Evolutionary conservation across 1,140 invertebrate species (phyloP).

Genomic region (Macrostomum lignano): DNA sequence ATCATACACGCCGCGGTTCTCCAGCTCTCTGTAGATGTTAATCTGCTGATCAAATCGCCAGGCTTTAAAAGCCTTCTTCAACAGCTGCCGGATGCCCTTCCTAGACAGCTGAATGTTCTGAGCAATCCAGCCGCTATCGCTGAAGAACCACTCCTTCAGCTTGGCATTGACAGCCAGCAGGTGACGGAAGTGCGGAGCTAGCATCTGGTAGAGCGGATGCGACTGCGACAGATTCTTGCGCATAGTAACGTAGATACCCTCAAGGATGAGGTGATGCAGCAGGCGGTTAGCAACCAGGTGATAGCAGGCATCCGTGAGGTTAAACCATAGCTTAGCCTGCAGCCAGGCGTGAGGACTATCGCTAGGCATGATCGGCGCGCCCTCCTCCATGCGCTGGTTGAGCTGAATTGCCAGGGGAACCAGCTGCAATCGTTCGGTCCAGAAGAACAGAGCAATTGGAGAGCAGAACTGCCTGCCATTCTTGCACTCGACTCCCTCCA

Average conservation of each 20-base stretch:
- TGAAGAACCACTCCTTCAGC: conserved; percentile 7
- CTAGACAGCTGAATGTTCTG: conserved; percentile 1
- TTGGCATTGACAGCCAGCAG: conserved; percentile 27
- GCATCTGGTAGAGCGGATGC: conserved; percentile 29
- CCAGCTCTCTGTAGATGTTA: conserved; percentile 5
- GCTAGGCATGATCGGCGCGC: conserved; percentile 26
- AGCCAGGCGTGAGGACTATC: conserved; percentile 29
- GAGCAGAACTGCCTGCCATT: conserved; percentile 21
- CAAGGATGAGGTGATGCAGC: conserved; percentile 30
- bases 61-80: conserved; percentile 1
- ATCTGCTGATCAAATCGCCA: conserved; percentile 4
- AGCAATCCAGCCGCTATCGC: conserved; percentile 1
- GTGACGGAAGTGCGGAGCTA: conserved; percentile 30
- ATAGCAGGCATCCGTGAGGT: conserved; percentile 29
- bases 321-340: conserved; percentile 32
- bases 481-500: conserved; percentile 18
- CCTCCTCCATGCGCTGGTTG: conserved; percentile 19
- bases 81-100: conserved; percentile 1
- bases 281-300: conserved; percentile 30
- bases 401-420: conserved; percentile 30
- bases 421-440: conserved; percentile 22
- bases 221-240: conserved; percentile 27
- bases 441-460: conserved; percentile 29
- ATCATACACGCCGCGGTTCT: conserved; percentile 1
- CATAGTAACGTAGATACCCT: conserved; percentile 25